These are phyloP conservation scores for Acipenser transmontanus DNA, from an alignment of 2,797 vertebrate species.

Conservation along the genomic window DNA sequence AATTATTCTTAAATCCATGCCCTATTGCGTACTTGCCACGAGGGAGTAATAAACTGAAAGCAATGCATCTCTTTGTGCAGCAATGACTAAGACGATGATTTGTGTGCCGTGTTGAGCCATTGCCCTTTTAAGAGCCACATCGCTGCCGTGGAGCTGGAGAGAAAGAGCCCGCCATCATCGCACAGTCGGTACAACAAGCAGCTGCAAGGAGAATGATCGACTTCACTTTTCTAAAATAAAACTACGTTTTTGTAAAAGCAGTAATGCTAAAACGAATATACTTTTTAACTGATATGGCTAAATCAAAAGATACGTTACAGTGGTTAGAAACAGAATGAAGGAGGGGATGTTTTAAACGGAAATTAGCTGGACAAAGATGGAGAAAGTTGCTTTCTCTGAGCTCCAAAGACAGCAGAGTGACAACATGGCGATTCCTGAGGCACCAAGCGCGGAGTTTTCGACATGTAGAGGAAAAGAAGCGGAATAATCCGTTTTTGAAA, in stretches of 20 bases:
- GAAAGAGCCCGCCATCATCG: constrained; percentile 56
- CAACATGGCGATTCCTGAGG: constrained; percentile 71
- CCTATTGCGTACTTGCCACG: not conserved
- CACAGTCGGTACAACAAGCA: constrained; percentile 24
- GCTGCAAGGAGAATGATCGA: constrained; percentile 46
- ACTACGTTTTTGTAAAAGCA: not conserved
- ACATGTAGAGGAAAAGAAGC: constrained; percentile 31
- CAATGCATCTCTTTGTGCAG: constrained; percentile 18
- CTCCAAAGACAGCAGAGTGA: constrained; percentile 70
- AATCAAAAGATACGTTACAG: not conserved
- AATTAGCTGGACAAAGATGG: constrained; percentile 73
- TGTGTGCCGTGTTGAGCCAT: constrained; percentile 40
- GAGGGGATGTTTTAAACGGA: constrained; percentile 57
- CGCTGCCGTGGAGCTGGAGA: constrained; percentile 45
- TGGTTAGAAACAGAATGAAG: constrained; percentile 39
- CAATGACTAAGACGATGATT: constrained; percentile 59
- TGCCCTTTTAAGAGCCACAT: constrained; percentile 61
- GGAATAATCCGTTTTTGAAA: constrained; percentile 25
- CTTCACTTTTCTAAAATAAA: not conserved
- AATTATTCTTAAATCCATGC: too few relatives aligned
- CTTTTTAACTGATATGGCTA: constrained; percentile 18
- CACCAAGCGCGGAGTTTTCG: constrained; percentile 52
- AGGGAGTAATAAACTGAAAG: not conserved
- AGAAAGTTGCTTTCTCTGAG: constrained; percentile 63
- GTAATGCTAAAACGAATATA: constrained; percentile 38